Base-by-base conservation (phyloP, 2,113 vertebrate species). In the Turnix velox region DNA sequence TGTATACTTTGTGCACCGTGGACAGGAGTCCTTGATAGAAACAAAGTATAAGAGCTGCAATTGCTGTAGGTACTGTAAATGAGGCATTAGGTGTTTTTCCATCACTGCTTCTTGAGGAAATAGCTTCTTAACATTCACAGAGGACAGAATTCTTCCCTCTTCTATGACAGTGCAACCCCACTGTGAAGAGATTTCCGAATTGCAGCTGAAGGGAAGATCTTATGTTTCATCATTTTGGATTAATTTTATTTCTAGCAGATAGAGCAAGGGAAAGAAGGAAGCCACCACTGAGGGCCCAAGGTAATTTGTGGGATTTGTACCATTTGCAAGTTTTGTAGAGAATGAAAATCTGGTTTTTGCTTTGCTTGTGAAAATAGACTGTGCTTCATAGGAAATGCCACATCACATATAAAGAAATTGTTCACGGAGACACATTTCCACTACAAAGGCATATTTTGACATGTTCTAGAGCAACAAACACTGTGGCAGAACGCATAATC, bases 341-440 rank as follows among this genome's bases (percentile, higher is more conserved):
- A 43, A 43, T 4, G 43, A 40, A 35, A 52, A n/a, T 80, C 65
- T 48, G 30, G 45, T 30, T 61, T 84, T 81, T 88, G 58, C 90
- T 92, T 80, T 86, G 49, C 58, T 8, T 88, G 77, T 87, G 69
- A 95, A 88, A 90, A 63, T 28, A 81, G 74, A 57, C 14, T 55
- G 4, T n/a, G 33, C 82, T 95, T 94, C 63, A 65, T 61, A 67
- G 49, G 43, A 78, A 40, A 84, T 75, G 76, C 86, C 86, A 90
- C 83, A 63, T 94, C 84, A 94, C 83, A 91, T 96, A 86, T 77
- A 63, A 58, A 91, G 45, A 69, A 92, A 42, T n/a, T 52, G 23
- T 82, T 92, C 30, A 63, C 72, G 61, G 73, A 87, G 68, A 61
- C 19, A 6, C 30, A 46, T 92, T 94, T 92, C 84, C 91, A 95